Evolutionary conservation across 1,140 invertebrate genomes (phyloP), one percentile per base, ranked within the genome.

Genomic region (Anastatus disparis): DNA sequence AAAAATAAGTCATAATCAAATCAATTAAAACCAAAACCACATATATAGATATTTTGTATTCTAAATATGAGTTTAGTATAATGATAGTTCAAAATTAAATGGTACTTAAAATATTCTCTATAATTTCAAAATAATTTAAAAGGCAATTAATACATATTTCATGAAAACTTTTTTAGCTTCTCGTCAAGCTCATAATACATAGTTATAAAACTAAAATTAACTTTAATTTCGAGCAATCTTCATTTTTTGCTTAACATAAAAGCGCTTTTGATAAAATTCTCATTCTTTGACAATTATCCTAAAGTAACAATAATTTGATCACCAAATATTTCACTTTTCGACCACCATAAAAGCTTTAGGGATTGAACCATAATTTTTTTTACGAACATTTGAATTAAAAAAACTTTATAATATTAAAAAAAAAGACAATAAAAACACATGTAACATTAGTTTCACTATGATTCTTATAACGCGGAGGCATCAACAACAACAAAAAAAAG

Each of bases 191-290:
- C 48, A 10, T 24, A 27, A 27, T 52, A 6, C 9, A 13, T 52
- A 52, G 24, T 52, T 52, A n/a, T n/a, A 52, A 27, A 27, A 15
- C 24, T 24, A 6, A 52, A 52, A 52, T 63, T 72, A 71, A 68
- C 75, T 74, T n/a, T 13, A 9, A 26, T 24, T 61, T n/a, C n/a
- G n/a, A n/a, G n/a, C n/a, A n/a, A n/a, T n/a, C n/a, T 20, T n/a
- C 27, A 6, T 48, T 17, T 27, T 8, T 17, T 31, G 48, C 31
- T 22, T 22, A 35, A 15, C 12, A 50, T 20, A 20, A 1, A n/a
- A n/a, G 7, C 38, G 24, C 26, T 0, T 10, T 4, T 12, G 6
- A 26, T 40, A 2, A 35, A 52, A 53, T 38, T 40, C n/a, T 20
- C 15, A 24, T 29, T 15, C 42, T 42, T 38, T 22, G 38, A 9